These are phyloP conservation scores for Caretta caretta DNA, from an alignment of 2,113 vertebrate genomes.

Conservation along the genomic window DNA sequence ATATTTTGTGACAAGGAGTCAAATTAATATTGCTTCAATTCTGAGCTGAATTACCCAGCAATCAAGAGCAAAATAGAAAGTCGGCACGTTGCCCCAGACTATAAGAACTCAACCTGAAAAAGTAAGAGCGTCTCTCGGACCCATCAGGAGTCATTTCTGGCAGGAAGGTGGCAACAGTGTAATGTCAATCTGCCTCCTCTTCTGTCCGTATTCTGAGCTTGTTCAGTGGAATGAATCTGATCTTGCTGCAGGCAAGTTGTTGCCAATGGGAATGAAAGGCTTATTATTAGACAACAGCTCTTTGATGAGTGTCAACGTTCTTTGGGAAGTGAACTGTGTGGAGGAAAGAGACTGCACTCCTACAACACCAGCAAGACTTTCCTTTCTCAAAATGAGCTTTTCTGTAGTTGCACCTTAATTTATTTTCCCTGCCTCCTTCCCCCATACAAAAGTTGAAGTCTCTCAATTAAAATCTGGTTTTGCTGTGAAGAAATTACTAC, in stretches of 20 bases:
- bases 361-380: background rate
- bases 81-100: background rate
- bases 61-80: background rate
- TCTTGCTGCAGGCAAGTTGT: background rate
- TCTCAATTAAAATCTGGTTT: background rate
- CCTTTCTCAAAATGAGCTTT: accelerated
- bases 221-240: background rate
- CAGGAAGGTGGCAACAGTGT: background rate
- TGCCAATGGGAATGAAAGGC: background rate
- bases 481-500: background rate
- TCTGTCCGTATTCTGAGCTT: background rate
- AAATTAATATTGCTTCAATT: background rate
- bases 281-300: background rate
- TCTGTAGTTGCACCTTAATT: background rate
- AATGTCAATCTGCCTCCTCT: background rate
- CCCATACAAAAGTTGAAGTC: background rate
- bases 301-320: background rate
- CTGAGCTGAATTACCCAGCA: background rate
- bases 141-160: background rate
- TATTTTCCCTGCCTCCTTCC: background rate
- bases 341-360: background rate
- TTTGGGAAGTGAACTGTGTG: background rate
- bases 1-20: background rate
- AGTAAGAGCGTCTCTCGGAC: background rate
- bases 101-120: background rate